Evolutionary conservation across 2,113 vertebrate species (phyloP).

Genomic region (Benitochromis conjunctus): DNA sequence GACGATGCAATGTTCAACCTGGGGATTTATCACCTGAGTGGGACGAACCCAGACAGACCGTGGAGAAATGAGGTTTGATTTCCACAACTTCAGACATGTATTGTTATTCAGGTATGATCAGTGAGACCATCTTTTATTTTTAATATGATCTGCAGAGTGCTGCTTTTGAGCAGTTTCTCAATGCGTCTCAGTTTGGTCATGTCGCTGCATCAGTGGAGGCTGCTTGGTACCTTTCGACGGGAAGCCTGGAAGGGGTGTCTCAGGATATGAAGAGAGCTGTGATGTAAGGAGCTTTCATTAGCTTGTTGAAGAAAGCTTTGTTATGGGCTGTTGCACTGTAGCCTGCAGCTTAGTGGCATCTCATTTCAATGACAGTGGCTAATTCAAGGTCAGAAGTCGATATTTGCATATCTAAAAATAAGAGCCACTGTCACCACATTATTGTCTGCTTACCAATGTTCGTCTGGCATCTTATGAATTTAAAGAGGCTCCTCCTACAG

Average conservation of each 20-base stretch:
- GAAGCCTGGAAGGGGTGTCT: constrained; percentile 78
- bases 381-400: constrained; percentile 57
- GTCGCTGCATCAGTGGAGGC: constrained; percentile 78
- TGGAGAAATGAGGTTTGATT: constrained; percentile 80
- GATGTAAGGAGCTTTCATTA: constrained; percentile 77
- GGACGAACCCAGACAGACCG: constrained; percentile 71
- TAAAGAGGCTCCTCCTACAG: constrained; percentile 22
- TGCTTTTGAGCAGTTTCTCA: constrained; percentile 83
- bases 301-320: constrained; percentile 36
- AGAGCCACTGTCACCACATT: constrained; percentile 2
- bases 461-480: constrained; percentile 21
- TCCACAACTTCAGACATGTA: not conserved
- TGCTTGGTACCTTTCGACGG: constrained; percentile 82
- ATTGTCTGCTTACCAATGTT: constrained; percentile 19
- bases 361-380: constrained; percentile 56
- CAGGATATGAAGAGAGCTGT: constrained; percentile 83
- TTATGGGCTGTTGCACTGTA: constrained; percentile 44
- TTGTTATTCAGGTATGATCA: not conserved
- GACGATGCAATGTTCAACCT: constrained; percentile 85
- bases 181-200: constrained; percentile 83
- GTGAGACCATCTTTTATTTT: not conserved
- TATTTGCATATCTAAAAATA: constrained; percentile 69
- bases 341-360: constrained; percentile 46
- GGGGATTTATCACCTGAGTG: constrained; percentile 80
- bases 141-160: constrained; percentile 72